Base-by-base conservation (phyloP, 2,888 invertebrate species). In the Perithous albicinctus region DNA sequence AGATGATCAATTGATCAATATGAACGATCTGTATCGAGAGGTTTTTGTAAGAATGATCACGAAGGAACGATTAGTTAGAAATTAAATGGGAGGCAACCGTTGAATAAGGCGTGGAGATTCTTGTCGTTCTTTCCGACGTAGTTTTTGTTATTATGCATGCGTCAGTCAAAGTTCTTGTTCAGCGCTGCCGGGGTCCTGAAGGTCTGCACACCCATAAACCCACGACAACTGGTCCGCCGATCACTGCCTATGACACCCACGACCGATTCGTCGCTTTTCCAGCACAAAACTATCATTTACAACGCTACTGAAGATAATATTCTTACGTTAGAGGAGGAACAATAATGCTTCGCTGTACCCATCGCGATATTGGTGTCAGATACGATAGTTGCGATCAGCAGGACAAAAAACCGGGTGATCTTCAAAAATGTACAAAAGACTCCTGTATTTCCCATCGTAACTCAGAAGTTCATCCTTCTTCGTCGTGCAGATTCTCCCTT, bases 141-240 rank as follows among this genome's bases (percentile, higher is more conserved):
- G 86, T 89, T 89, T 89, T 89, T 88, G 88, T 91, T 91, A 92
- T 92, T 92, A 91, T 89, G 88, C 85, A 86, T 89, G 87, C 88
- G 91, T 92, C 92, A 91, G 87, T 91, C 92, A 90, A 89, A 85
- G n/a, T 85, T 77, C 83, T 85, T 83, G 83, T 82, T 86, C 85
- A 29, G 85, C 86, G 79, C 85, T 83, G 87, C 85, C 85, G 85
- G 87, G 86, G 87, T 86, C 87, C 88, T 46, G 80, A 48, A 66
- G 74, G 73, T 77, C 64, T 32, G 76, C 67, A 12, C 20, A 18
- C 56, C 46, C 20, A 46, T 29, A 61, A 59, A 15, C 15, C 29
- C 35, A 35, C 43, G 54, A 35, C 23, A n/a, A 46, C 61, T 26
- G 12, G 48, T 61, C 18, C 59, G n/a, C 18, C 18, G 18, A 7